Evolutionary conservation across 2,797 vertebrate genomes (phyloP).

Genomic region (Eulemur coronatus): DNA sequence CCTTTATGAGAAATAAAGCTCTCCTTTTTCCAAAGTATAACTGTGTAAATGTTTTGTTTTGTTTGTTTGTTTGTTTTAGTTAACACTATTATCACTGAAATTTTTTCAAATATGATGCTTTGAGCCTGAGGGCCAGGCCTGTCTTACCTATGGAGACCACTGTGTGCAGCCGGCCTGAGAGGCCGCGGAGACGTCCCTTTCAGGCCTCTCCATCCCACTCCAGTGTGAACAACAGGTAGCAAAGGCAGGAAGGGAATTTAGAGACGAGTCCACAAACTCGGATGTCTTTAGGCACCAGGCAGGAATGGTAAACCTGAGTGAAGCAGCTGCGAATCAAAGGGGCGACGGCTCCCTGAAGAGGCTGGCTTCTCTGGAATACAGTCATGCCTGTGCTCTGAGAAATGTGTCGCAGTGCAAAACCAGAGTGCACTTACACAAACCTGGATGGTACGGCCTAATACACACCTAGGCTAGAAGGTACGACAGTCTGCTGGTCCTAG

Average conservation of each 20-base stretch:
- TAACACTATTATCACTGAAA: background rate
- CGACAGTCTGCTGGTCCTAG: background rate
- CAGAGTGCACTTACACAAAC: background rate
- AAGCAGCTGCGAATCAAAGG: background rate
- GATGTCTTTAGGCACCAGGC: background rate
- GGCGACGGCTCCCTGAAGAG: background rate
- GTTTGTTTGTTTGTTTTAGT: too few relatives aligned
- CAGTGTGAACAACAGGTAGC: background rate
- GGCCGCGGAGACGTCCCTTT: background rate
- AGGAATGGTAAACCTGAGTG: background rate
- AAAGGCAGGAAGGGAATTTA: background rate
- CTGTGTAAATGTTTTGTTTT: too few relatives aligned
- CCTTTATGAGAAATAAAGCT: too few relatives aligned
- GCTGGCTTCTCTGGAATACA: background rate
- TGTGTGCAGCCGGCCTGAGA: background rate
- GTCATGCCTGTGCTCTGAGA: background rate
- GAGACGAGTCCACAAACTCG: background rate
- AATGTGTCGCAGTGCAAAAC: background rate
- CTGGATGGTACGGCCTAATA: background rate
- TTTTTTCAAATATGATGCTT: background rate
- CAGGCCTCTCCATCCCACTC: background rate
- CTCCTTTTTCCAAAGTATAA: too few relatives aligned
- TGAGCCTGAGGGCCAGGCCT: background rate
- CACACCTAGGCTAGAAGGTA: background rate
- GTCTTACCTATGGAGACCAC: background rate